phyloP scores from a whole-genome alignment of 1,140 invertebrate genomes.

The Choristoneura fumiferana region DNA sequence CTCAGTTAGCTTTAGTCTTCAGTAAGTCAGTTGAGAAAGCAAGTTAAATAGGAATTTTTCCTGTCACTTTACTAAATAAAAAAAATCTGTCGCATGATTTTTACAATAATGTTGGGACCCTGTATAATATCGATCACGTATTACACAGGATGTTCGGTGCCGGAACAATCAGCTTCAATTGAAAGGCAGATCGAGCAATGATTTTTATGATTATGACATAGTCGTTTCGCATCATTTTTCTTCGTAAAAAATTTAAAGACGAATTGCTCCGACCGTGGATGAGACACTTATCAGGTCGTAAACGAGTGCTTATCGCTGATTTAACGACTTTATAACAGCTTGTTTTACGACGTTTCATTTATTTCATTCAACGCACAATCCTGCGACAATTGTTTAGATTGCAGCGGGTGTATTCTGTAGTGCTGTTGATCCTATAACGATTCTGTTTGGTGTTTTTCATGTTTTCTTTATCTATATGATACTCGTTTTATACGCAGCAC shows the following conservation, averaged over 20 bases:
- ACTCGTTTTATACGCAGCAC: too few relatives aligned
- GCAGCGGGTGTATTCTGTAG: slow-evolving; percentile 19
- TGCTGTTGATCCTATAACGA: too few relatives aligned
- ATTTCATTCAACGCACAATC: slow-evolving; percentile 65
- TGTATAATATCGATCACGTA: slow-evolving; percentile 18
- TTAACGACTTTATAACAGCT: slow-evolving; percentile 56
- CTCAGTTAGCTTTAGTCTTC: too few relatives aligned
- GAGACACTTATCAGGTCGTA: slow-evolving; percentile 22
- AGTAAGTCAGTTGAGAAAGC: too few relatives aligned
- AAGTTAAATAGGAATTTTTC: too few relatives aligned
- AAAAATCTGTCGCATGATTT: too few relatives aligned
- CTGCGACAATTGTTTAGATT: slow-evolving; percentile 47
- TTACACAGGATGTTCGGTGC: slow-evolving; percentile 9
- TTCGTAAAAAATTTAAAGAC: background rate
- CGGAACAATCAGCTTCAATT: slow-evolving; percentile 2
- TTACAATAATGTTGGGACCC: background rate
- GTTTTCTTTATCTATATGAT: background rate
- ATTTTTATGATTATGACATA: too few relatives aligned
- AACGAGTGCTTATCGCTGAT: slow-evolving; percentile 40
- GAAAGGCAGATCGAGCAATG: too few relatives aligned
- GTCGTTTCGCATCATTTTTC: background rate
- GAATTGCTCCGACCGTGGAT: background rate
- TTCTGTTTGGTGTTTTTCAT: background rate
- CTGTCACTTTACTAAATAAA: background rate
- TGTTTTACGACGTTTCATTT: slow-evolving; percentile 71